Evolutionary conservation across 2,888 invertebrate genomes (phyloP).

Genomic region (Standfussiana lucernea): DNA sequence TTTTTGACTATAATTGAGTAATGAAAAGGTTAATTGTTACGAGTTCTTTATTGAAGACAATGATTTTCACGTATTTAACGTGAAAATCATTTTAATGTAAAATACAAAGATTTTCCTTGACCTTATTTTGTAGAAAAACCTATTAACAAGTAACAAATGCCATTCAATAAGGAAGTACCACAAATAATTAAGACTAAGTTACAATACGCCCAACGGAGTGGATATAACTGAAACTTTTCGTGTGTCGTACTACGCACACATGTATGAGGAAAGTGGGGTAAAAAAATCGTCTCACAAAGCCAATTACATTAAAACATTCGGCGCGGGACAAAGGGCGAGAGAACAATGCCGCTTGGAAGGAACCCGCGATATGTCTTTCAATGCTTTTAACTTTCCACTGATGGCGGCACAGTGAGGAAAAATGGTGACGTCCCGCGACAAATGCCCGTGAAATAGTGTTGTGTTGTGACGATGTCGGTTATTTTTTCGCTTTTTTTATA

Average conservation of each 20-base stretch:
- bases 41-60: neutral
- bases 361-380: conserved; percentile 90
- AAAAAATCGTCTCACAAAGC: conserved; percentile 87
- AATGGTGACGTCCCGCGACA: conserved; percentile 89
- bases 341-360: conserved; percentile 88
- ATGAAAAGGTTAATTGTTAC: neutral
- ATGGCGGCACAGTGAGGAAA: conserved; percentile 86
- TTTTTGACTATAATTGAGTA: neutral
- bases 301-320: conserved; percentile 91
- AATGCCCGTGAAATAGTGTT: conserved; percentile 86
- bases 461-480: conserved; percentile 70
- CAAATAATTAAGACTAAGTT: conserved; percentile 63
- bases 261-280: conserved; percentile 74
- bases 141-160: neutral
- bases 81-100: too few relatives aligned
- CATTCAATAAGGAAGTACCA: conserved; percentile 34
- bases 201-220: conserved; percentile 66
- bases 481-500: conserved; percentile 17
- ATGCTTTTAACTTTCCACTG: conserved; percentile 91
- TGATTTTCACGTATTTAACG: neutral
- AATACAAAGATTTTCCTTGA: neutral
- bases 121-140: neutral
- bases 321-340: conserved; percentile 88
- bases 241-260: conserved; percentile 67
- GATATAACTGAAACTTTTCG: conserved; percentile 72